Evolutionary conservation across 53 echinoderm and acorn worm species (phyloP), one percentile per base, ranked within the genome.

Genomic region (Paelopatides confundens): DNA sequence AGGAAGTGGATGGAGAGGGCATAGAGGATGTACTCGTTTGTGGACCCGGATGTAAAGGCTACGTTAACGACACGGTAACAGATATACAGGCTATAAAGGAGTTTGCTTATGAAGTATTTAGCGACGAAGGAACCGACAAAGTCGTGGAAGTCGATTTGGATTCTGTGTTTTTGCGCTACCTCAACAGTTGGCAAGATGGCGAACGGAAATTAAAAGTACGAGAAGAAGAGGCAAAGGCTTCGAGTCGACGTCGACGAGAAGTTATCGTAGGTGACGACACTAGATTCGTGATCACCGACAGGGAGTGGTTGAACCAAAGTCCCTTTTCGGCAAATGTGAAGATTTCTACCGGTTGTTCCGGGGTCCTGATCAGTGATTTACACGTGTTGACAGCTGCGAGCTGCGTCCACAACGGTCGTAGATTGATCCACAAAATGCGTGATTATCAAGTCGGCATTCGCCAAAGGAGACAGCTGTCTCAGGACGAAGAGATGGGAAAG

Each of bases 351-450:
- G 97, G 93, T 24, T 96, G 97, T 67, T 89, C 95, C 8, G 96
- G 97, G 33, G 88, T 93, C 24, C 79, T 95, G 3, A 90, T 96
- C 31, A 89, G 88, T 10, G 87, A 92, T 10, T 78, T 74, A 32
- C 90, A 95, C 71, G 95, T 96, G 28, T 63, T 96, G 51, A 96
- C 97, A 36, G 93, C 97, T 2, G 97, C 97, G 4, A 95, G 95
- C 30, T 96, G 97, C 83, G 87, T 96, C 53, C 97, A 96, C 70
- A 85, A 93, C 66, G 95, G 97, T 10, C 82, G 70, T 12, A 87
- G 66, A 14, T 89, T 89, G 52, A 39, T 88, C 48, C 76, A 87
- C n/a, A 79, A 81, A 2, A 50, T 91, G 29, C 85, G 87, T 29
- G 77, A 93, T 26, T 58, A 93, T 26, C 46, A 78, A 12, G 88